Evolutionary conservation across 1,140 invertebrate genomes (phyloP), one percentile per base, ranked within the genome.

Genomic region (Lucilia sericata): DNA sequence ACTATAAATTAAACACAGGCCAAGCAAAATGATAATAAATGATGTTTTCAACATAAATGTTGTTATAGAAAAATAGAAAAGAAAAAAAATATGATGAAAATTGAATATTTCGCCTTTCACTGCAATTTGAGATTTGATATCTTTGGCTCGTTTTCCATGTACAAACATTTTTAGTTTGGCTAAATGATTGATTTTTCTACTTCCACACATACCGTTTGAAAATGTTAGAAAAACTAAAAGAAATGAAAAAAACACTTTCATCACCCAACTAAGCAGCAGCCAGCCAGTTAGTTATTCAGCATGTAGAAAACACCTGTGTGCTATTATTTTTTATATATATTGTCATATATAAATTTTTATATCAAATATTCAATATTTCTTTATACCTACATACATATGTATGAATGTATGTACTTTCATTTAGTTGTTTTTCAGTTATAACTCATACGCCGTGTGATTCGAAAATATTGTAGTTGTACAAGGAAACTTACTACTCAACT

Each of bases 381-480:
- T 80, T 80, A 13, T 80, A 13, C 10, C n/a, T 42, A 42, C 30
- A 30, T 47, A 12, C 25, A 30, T 30, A 30, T 30, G 25, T 30
- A 30, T 30, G 25, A 2, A 30, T 30, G 25, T 30, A 30, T 30
- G 25, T 30, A 30, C 19, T 47, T 49, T 49, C 36, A 19, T 80
- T 34, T 49, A 25, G 42, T 49, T 21, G 10, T 21, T 49, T 80
- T 30, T 49, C 49, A 3, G n/a, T 80, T 80, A 80, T 80, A 51
- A 80, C 76, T 78, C 75, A 78, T 78, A 78, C 36, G 42, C 76
- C 42, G 76, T 80, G 76, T 80, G 76, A 80, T 49, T 21, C 76
- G n/a, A 80, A 60, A 17, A 60, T 7, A 60, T 60, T 17, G 13
- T 17, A 60, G 55, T 60, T 14, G 55, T 60, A 60, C 7, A n/a